Evolutionary conservation across 2,113 vertebrate genomes (phyloP).

Genomic region (Cariama cristata): DNA sequence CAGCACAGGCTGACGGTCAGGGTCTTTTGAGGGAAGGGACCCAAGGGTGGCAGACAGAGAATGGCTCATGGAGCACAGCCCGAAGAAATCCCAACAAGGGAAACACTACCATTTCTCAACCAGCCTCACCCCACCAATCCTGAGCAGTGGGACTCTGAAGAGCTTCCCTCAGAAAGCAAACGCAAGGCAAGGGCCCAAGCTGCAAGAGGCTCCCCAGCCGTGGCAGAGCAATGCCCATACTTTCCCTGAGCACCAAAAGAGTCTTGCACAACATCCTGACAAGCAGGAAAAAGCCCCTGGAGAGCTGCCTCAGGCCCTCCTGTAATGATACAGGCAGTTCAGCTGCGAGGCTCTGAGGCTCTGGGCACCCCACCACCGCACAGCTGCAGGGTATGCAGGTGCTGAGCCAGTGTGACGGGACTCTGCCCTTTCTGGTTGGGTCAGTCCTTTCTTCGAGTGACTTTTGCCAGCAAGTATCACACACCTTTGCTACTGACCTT

Average conservation of each 20-base stretch:
- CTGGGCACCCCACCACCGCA: neutral
- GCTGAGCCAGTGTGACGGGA: neutral
- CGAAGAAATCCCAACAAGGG: neutral
- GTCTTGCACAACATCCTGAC: slow-evolving; percentile 22
- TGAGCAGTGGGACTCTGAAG: neutral
- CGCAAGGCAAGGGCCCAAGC: neutral
- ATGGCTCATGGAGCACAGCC: neutral
- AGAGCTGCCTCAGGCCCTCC: neutral
- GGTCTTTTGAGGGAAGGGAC: neutral
- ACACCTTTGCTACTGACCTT: rapidly evolving
- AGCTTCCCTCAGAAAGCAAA: neutral
- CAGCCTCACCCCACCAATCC: neutral
- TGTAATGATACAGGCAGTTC: neutral
- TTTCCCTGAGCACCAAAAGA: neutral
- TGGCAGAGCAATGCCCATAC: neutral
- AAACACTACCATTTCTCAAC: neutral
- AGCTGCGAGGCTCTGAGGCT: neutral
- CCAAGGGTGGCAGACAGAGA: neutral
- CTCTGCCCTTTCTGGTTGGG: neutral
- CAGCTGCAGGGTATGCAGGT: neutral
- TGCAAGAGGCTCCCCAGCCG: neutral
- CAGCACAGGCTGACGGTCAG: neutral
- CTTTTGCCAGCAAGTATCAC: neutral
- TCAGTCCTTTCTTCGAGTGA: neutral
- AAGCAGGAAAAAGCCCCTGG: neutral